Conservation (phyloP, 1,140 invertebrate genomes). For the Acromyrmex heyeri region DNA sequence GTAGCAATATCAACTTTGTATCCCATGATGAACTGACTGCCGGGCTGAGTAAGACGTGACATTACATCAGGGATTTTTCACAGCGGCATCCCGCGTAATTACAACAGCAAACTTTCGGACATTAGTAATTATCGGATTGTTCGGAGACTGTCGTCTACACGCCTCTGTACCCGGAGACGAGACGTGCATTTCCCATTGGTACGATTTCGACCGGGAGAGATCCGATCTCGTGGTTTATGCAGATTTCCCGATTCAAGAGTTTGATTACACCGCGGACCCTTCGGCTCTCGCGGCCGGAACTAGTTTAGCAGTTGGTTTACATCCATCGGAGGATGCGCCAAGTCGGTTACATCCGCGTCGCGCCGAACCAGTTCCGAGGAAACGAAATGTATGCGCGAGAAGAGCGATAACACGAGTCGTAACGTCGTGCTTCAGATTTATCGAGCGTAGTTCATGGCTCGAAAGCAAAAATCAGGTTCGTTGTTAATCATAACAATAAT, state of each 20-base stretch:
- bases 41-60: constrained; percentile 23
- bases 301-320: constrained; percentile 72
- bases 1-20: constrained; percentile 18
- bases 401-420: constrained; percentile 31
- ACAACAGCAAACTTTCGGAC: constrained; percentile 60
- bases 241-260: constrained; percentile 66
- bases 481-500: constrained; percentile 43
- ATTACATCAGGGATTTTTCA: constrained; percentile 46
- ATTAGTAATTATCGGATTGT: constrained; percentile 63
- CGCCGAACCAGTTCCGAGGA: constrained; percentile 13
- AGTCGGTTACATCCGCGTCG: constrained; percentile 3
- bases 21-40: background rate
- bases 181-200: constrained; percentile 17
- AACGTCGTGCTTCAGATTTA: constrained; percentile 3
- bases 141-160: constrained; percentile 52
- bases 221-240: constrained; percentile 60
- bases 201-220: constrained; percentile 36
- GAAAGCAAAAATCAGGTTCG: constrained; percentile 10
- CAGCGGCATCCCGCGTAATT: constrained; percentile 33
- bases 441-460: background rate
- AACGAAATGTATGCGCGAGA: constrained; percentile 17
- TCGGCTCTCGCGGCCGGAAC: constrained; percentile 52
- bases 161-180: background rate
- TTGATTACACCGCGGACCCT: constrained; percentile 70
- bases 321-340: constrained; percentile 24